Base-by-base conservation (phyloP, 2,113 vertebrate genomes). In the Bos javanicus region DNA sequence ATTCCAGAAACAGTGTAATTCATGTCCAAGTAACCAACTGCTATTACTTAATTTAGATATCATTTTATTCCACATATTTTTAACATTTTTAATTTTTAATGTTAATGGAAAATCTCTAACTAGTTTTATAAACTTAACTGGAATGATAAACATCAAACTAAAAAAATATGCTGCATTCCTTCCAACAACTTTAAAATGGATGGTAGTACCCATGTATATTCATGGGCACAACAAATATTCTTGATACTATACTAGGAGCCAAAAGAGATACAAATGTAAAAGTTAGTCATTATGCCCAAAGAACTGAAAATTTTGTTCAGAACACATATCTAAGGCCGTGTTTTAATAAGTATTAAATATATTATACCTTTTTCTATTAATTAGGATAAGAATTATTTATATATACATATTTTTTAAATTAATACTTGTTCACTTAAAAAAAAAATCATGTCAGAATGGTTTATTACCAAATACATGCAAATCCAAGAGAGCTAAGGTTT, bases 51-150 rank as follows among this genome's bases (percentile, higher is more conserved):
- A 91, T 33, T 92, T 84, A 59, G 48, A 14, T 10, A 11, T 94
- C 13, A 76, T 88, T 90, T 95, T 92, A 71, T 36, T 84, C 25
- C 28, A 83, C 12, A 81, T 67, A 87, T 46, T 88, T 95, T 88
- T 33, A 92, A 57, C 16, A 90, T 87, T 52, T 94, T 67, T 64
- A 52, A 87, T 78, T 95, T 95, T 76, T 74, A 92, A 90, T 52
- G 21, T 90, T 87, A 60, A 76, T 76, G 11, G 39, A 67, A 54
- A 95, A 50, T 64, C 76, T n/a, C 46, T 84, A 95, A 60, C 57
- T 82, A 64, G 52, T 46, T 57, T 95, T 90, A 80, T 33, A 90
- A 52, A 74, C 64, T 96, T 82, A 97, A 78, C 15, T 64, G 80
- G 25, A 92, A 86, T 91, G 17, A 52, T 50, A 95, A 74, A 9